A percentile compares a stretch with the other conserved stretches of the same genome.
Conservation (phyloP, 2,113 vertebrate genomes). For the Taxidea taxus region DNA sequence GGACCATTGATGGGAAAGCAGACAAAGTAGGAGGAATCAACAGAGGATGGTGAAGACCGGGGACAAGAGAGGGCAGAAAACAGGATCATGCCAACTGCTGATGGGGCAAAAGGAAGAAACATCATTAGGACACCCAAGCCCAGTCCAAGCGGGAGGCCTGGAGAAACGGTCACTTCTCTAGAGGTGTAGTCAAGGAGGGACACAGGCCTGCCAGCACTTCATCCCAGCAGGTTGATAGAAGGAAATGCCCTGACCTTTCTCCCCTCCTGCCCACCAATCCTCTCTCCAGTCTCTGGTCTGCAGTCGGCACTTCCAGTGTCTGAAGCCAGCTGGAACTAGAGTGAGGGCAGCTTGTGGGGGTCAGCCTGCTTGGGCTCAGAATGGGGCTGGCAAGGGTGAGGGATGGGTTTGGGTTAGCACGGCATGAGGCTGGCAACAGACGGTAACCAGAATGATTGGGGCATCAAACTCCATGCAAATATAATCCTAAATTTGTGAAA, state of each 20-base stretch:
- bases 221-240: background rate
- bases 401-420: background rate
- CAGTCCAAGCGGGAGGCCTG: too few relatives aligned
- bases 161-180: background rate
- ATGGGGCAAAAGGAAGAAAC: background rate
- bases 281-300: background rate
- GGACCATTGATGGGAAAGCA: background rate
- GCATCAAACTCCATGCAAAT: background rate
- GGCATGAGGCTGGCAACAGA: background rate
- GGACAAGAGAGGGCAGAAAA: background rate
- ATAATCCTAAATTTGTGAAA: background rate
- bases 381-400: background rate
- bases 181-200: too few relatives aligned
- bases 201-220: rapidly evolving
- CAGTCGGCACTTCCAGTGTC: background rate
- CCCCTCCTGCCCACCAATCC: background rate
- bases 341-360: background rate
- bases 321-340: background rate
- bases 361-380: background rate
- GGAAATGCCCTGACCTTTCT: background rate
- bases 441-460: background rate
- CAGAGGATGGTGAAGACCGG: background rate
- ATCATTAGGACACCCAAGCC: rapidly evolving
- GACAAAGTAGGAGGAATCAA: background rate
- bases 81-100: background rate